Evolutionary conservation across 2,113 vertebrate species (phyloP).

Genomic region (Megalops atlanticus): DNA sequence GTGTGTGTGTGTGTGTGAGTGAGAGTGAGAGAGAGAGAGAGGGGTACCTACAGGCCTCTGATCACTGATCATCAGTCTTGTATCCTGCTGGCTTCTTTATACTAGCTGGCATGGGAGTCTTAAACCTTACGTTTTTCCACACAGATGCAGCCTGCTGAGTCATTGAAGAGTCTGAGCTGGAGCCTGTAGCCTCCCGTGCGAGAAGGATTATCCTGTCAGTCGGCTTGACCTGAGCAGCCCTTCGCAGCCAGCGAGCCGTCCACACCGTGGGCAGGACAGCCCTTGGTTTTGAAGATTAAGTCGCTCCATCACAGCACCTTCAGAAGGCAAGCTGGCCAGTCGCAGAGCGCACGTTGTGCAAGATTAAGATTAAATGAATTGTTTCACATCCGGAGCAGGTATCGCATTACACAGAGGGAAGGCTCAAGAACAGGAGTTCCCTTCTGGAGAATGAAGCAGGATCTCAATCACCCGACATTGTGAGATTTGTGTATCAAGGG

Average conservation of each 20-base stretch:
- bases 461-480: no score
- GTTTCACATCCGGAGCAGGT: background rate
- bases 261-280: constrained; percentile 53
- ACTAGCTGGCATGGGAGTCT: constrained; percentile 74
- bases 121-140: constrained; percentile 81
- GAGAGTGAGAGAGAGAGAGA: no score
- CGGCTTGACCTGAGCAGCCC: constrained; percentile 62
- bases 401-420: background rate
- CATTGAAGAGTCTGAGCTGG: constrained; percentile 82
- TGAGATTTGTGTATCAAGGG: no score
- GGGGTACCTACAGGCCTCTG: no score
- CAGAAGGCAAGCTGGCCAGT: background rate
- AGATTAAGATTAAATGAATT: background rate
- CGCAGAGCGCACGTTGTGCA: background rate
- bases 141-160: constrained; percentile 72
- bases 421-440: no score
- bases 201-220: constrained; percentile 75
- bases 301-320: background rate
- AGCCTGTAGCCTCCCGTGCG: constrained; percentile 75
- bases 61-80: constrained; percentile 70
- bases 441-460: no score
- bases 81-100: constrained; percentile 74
- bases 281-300: background rate
- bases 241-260: constrained; percentile 53
- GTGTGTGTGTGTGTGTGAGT: no score